Evolutionary conservation across 1,140 invertebrate genomes (phyloP), one percentile per base, ranked within the genome.

Genomic region (Drosophila willistoni): DNA sequence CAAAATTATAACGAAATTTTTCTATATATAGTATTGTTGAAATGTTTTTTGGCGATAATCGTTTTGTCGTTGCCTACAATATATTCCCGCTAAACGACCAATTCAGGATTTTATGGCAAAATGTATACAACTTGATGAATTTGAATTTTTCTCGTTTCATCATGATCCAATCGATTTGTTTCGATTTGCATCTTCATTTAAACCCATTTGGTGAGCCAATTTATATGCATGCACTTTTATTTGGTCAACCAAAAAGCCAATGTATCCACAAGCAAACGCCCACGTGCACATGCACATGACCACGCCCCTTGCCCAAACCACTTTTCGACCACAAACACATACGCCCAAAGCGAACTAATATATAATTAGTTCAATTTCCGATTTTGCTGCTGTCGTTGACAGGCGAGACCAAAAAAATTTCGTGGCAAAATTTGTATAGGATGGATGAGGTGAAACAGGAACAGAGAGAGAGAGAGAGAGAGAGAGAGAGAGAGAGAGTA

Each of bases 341-440:
- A 22, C 12, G 54, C 70, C 44, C 29, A 65, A 39, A 80, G 41
- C 77, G 68, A 73, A 78, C 79, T 74, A 71, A 82, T 64, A 64
- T 71, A 82, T 87, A 86, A 87, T 87, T 79, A 86, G 82, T 73
- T 81, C 66, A 56, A 85, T 81, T 81, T 86, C 76, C 72, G 65
- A 33, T 71, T 70, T 74, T 33, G 47, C 60, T 51, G 64, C 54
- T 42, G 68, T 62, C 71, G 44, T 36, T 66, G 39, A 47, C 61
- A 51, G 44, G 44, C 68, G 42, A 10, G 42, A 64, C 64, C 33
- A 59, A 10, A 72, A 57, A 65, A 70, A 29, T 29, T 29, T 64
- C 33, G 12, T 36, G 7, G 14, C 41, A 60, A 64, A 76, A 65
- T 69, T 56, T 63, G 61, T n/a, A n/a, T n/a, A n/a, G n/a, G n/a